Conservation (phyloP, 2,113 vertebrate genomes). For the Calonectris borealis region DNA sequence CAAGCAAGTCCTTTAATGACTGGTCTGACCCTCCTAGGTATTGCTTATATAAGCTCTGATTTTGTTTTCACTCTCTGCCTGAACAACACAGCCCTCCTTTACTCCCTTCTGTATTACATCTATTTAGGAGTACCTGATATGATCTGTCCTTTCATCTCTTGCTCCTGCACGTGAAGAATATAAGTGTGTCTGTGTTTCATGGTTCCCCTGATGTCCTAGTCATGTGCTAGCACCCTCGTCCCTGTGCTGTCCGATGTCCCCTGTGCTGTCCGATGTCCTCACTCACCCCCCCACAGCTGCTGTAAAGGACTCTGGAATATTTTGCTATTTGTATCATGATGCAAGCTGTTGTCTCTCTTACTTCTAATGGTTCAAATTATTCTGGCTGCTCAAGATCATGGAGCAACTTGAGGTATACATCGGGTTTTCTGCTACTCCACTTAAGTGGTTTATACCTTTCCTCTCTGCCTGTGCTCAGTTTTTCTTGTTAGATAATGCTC, state of each 20-base stretch:
- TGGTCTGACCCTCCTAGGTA: not conserved
- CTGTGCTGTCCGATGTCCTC: not conserved
- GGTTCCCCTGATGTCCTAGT: not conserved
- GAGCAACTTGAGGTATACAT: not conserved
- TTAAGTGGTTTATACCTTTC: slow-evolving; percentile 20
- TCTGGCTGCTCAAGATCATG: not conserved
- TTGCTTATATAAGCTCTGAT: not conserved
- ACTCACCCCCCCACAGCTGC: not conserved
- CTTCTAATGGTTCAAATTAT: not conserved
- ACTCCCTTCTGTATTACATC: not conserved
- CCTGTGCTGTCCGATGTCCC: not conserved
- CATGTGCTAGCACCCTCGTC: not conserved
- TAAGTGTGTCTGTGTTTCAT: not conserved
- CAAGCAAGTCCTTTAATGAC: not conserved
- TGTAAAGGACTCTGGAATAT: not conserved
- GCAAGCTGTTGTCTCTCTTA: not conserved
- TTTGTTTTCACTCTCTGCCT: not conserved
- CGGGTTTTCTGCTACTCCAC: not conserved
- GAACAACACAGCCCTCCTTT: not conserved
- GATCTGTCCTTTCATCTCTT: not conserved
- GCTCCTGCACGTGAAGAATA: not conserved
- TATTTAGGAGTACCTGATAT: not conserved
- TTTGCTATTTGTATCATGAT: not conserved
- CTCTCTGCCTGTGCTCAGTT: not conserved
- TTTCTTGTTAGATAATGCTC: slow-evolving; percentile 11